Evolutionary conservation across 1,140 invertebrate species (phyloP).

Genomic region (Hetaerina americana): DNA sequence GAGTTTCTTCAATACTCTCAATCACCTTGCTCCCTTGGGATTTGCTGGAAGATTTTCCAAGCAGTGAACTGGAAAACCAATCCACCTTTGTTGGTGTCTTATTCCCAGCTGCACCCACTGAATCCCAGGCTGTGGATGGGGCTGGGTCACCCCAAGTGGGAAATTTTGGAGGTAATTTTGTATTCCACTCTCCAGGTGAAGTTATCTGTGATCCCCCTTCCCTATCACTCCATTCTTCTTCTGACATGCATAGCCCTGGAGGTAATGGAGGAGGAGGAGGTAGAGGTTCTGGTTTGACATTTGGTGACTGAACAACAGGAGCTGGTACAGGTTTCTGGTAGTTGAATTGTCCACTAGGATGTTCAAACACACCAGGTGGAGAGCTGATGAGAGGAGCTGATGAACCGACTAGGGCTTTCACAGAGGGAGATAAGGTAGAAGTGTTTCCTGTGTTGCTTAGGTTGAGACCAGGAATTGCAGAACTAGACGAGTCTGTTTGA

Average conservation of each 20-base stretch:
- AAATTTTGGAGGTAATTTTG: background rate
- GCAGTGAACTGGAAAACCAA: background rate
- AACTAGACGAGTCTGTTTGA: background rate
- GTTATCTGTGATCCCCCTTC: background rate
- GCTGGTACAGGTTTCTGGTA: background rate
- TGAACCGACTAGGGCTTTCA: background rate
- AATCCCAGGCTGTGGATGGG: background rate
- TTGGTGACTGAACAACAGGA: background rate
- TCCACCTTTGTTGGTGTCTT: background rate
- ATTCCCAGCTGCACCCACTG: no score
- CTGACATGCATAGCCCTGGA: background rate
- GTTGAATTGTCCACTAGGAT: background rate
- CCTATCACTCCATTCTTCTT: background rate
- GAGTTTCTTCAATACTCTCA: slow-evolving; percentile 18
- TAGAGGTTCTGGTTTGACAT: background rate
- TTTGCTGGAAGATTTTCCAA: background rate
- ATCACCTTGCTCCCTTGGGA: background rate
- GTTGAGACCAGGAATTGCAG: background rate
- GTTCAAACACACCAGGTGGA: background rate
- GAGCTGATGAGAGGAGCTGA: background rate
- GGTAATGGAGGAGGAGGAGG: background rate
- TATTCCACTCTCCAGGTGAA: background rate
- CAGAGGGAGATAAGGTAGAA: background rate
- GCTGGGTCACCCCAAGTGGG: background rate
- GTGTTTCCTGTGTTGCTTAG: background rate